Conservation (phyloP, 2,888 invertebrate species). For the Drosophila kanekoi region DNA sequence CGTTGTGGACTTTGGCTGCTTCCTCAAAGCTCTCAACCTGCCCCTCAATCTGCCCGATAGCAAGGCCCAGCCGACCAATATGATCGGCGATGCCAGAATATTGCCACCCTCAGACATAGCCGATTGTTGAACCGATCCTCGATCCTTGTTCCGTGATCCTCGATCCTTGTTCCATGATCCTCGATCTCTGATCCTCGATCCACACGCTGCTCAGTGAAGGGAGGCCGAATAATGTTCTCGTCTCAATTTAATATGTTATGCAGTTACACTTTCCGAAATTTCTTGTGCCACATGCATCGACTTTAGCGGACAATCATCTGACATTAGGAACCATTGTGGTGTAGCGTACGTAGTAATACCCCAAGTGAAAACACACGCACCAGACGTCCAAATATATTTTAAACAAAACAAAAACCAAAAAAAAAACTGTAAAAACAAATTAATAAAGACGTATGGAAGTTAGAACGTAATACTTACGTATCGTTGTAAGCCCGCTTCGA, state of each 20-base stretch:
- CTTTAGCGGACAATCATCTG: neutral
- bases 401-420: neutral
- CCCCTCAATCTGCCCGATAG: constrained; percentile 47
- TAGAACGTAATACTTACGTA: no score
- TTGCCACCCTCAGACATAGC: constrained; percentile 28
- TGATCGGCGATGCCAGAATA: constrained; percentile 37
- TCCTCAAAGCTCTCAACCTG: constrained; percentile 79
- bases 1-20: constrained; percentile 81
- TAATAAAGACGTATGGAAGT: constrained; percentile 3
- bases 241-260: constrained; percentile 15
- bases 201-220: neutral
- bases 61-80: constrained; percentile 20
- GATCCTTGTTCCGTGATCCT: neutral
- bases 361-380: neutral
- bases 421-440: constrained; percentile 14
- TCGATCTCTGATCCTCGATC: neutral
- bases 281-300: constrained; percentile 20
- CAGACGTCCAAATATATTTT: neutral
- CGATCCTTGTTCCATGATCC: neutral
- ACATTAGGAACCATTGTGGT: neutral
- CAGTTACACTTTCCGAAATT: constrained; percentile 34
- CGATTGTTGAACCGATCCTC: constrained; percentile 19
- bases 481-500: no score
- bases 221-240: constrained; percentile 1
- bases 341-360: neutral